These are phyloP conservation scores for Drosophila prosaltans DNA, from an alignment of 1,140 invertebrate species.

Conservation along the genomic window DNA sequence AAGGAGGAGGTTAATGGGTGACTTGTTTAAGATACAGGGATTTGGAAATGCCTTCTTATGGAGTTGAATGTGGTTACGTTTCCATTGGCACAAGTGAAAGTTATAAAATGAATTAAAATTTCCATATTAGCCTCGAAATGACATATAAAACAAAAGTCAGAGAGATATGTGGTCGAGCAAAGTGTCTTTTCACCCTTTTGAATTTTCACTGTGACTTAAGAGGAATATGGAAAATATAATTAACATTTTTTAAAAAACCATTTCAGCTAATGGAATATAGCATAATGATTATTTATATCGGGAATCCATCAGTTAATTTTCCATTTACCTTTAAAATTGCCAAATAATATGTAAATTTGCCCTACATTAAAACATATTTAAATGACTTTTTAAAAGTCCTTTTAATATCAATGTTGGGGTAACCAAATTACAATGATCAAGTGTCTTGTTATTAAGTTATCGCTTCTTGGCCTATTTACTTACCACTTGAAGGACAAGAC, in stretches of 20 bases:
- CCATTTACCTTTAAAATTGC: neutral
- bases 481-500: slow-evolving; percentile 89
- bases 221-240: no score
- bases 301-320: no score
- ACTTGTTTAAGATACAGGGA: slow-evolving; percentile 16
- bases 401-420: slow-evolving; percentile 23
- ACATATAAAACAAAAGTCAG: neutral
- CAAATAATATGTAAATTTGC: neutral
- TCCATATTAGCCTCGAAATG: neutral
- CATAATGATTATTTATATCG: no score
- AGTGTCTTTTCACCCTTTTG: neutral
- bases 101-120: slow-evolving; percentile 3
- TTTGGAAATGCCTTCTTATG: slow-evolving; percentile 18
- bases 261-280: no score
- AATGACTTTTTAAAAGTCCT: slow-evolving; percentile 1
- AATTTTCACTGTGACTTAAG: no score
- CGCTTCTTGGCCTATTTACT: slow-evolving; percentile 60
- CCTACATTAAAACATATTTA: neutral
- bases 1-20: neutral
- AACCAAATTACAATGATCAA: slow-evolving; percentile 30
- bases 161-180: no score
- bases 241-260: no score
- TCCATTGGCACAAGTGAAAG: neutral
- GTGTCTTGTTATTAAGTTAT: slow-evolving; percentile 33
- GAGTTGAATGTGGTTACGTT: neutral